phyloP scores from a whole-genome alignment of 2,113 vertebrate genomes.

The Promerops cafer region DNA sequence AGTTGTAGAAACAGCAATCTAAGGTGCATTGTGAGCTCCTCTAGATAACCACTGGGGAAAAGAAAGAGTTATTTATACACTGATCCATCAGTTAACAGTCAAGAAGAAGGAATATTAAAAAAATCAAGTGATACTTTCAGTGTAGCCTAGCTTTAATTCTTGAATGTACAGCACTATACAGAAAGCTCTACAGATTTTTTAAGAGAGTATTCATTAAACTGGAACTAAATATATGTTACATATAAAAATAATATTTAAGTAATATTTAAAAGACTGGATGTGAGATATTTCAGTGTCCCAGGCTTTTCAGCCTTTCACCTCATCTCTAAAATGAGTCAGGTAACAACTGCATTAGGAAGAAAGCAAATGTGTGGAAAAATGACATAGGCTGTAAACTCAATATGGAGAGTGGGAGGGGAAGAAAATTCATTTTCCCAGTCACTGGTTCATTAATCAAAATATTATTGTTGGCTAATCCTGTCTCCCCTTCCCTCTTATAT shows the following conservation, averaged over 20 bases:
- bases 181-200: background rate
- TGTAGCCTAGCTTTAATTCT: background rate
- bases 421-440: slow-evolving; percentile 30
- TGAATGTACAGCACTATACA: background rate
- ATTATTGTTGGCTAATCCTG: slow-evolving; percentile 35
- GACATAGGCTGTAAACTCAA: background rate
- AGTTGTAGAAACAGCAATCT: background rate
- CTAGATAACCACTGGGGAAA: background rate
- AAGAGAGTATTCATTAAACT: background rate
- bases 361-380: background rate
- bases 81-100: background rate
- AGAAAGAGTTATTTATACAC: background rate
- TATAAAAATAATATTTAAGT: background rate
- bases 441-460: slow-evolving; percentile 27
- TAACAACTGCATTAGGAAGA: background rate
- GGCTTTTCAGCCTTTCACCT: background rate
- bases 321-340: background rate
- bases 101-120: background rate
- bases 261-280: background rate
- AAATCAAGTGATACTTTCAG: background rate
- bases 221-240: background rate
- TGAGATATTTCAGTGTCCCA: background rate
- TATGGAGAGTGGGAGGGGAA: slow-evolving; percentile 24
- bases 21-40: background rate
- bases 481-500: background rate